Evolutionary conservation across 2,888 invertebrate genomes (phyloP).

Genomic region (Dryobotodes eremita): DNA sequence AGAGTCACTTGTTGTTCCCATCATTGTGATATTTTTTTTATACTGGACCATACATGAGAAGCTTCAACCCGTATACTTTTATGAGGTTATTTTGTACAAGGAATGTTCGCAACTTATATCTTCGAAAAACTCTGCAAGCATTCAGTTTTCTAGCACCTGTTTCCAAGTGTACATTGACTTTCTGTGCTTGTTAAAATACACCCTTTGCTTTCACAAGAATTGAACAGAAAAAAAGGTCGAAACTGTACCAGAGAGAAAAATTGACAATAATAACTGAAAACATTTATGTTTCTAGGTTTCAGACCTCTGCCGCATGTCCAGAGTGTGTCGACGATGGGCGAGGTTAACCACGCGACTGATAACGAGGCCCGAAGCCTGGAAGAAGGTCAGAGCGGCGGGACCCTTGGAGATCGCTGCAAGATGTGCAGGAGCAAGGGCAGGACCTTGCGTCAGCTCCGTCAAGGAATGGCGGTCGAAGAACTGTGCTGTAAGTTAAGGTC

Average conservation of each 20-base stretch:
- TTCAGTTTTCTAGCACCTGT: no score
- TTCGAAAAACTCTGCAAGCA: no score
- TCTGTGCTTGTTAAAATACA: no score
- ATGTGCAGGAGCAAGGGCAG: constrained; percentile 85
- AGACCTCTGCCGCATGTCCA: constrained; percentile 90
- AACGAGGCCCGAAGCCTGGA: constrained; percentile 84
- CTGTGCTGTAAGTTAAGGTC: constrained; percentile 77
- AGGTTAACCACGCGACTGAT: constrained; percentile 82
- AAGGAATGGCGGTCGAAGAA: constrained; percentile 86
- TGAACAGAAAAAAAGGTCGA: no score
- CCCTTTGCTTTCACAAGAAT: not conserved
- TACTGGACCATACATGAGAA: no score
- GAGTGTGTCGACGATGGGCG: constrained; percentile 87
- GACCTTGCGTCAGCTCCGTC: constrained; percentile 85
- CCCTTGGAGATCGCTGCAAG: constrained; percentile 85
- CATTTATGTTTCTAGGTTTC: constrained; percentile 78
- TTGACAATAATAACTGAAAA: not conserved
- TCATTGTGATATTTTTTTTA: no score
- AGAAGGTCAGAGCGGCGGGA: constrained; percentile 82
- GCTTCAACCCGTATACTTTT: no score
- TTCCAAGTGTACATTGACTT: no score
- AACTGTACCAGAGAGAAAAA: not conserved
- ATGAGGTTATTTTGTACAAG: no score
- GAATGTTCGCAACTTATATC: no score
- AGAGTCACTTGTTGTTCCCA: no score